phyloP scores from a whole-genome alignment of 2,888 invertebrate genomes.

The Patella pellucida region DNA sequence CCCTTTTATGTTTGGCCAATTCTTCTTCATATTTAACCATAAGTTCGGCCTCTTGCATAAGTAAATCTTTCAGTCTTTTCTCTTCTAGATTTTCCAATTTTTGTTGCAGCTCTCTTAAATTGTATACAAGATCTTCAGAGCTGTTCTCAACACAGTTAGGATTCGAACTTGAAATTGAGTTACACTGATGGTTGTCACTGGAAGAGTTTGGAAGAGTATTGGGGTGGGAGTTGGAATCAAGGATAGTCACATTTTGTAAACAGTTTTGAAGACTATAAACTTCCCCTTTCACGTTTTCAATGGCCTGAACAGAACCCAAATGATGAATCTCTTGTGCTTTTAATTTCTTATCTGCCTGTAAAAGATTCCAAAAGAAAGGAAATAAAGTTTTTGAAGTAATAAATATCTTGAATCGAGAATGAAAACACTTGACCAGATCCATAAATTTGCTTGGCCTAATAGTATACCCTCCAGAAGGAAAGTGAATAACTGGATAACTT shows the following conservation, averaged over 20 bases:
- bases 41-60: slow-evolving; percentile 49
- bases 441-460: too few relatives aligned
- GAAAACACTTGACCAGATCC: too few relatives aligned
- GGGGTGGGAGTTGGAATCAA: neutral
- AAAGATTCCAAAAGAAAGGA: slow-evolving; percentile 13
- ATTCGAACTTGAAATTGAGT: neutral
- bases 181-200: neutral
- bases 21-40: slow-evolving; percentile 42
- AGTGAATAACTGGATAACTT: too few relatives aligned
- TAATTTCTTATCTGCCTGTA: slow-evolving; percentile 61
- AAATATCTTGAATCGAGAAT: neutral
- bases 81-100: slow-evolving; percentile 44
- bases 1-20: slow-evolving; percentile 42
- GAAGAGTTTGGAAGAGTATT: neutral
- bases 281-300: slow-evolving; percentile 64
- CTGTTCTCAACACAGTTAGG: neutral
- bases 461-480: too few relatives aligned
- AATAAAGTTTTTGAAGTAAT: neutral
- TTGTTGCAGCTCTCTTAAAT: slow-evolving; percentile 37
- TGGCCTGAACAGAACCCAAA: slow-evolving; percentile 50
- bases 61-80: slow-evolving; percentile 46
- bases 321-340: slow-evolving; percentile 54
- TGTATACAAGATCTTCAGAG: slow-evolving; percentile 31
- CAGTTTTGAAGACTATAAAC: slow-evolving; percentile 57
- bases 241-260: slow-evolving; percentile 33